A percentile compares a stretch with the other conserved stretches of the same genome.
Evolutionary conservation across 2,888 invertebrate genomes (phyloP).

Genomic region (Prosopocoilus inquinatus): DNA sequence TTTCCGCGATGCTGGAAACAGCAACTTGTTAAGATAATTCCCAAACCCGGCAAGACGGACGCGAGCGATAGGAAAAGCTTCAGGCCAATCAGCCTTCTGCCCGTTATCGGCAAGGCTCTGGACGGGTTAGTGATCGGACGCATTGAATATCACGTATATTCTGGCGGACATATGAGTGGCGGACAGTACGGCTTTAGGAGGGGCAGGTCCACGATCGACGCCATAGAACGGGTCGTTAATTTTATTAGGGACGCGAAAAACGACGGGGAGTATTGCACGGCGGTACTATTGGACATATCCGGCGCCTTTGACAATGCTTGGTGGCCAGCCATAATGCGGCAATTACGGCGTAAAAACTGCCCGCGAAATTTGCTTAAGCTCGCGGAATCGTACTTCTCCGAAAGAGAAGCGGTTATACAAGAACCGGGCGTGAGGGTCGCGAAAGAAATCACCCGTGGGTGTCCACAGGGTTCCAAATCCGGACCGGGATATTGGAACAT

Average conservation of each 20-base stretch:
- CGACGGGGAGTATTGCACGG: conserved; percentile 14
- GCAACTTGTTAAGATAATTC: conserved; percentile 2
- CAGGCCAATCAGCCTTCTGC: conserved; percentile 14
- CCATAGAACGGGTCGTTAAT: conserved; percentile 1
- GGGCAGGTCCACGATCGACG: conserved; percentile 9
- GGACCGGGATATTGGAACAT: too few relatives aligned
- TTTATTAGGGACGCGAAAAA: conserved; percentile 1
- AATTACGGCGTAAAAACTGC: conserved; percentile 18
- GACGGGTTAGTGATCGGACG: conserved; percentile 4
- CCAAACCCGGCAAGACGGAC: conserved; percentile 8
- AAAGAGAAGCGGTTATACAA: conserved; percentile 5
- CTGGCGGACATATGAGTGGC: neutral
- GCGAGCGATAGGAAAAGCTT: neutral
- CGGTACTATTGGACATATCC: conserved; percentile 20
- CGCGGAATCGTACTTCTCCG: neutral
- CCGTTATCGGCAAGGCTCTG: conserved; percentile 13
- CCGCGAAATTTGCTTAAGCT: conserved; percentile 18
- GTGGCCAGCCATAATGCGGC: conserved; percentile 29
- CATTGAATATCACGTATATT: neutral
- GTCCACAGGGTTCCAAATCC: conserved; percentile 19
- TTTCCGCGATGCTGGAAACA: conserved; percentile 13
- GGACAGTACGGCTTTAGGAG: conserved; percentile 12
- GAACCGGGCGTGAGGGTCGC: neutral
- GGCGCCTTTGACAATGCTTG: conserved; percentile 37
- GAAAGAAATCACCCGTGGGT: conserved; percentile 6